A percentile compares a stretch with the other conserved stretches of the same genome.
These are phyloP conservation scores for Mola mola DNA, from an alignment of 2,113 vertebrate species.

Conservation along the genomic window DNA sequence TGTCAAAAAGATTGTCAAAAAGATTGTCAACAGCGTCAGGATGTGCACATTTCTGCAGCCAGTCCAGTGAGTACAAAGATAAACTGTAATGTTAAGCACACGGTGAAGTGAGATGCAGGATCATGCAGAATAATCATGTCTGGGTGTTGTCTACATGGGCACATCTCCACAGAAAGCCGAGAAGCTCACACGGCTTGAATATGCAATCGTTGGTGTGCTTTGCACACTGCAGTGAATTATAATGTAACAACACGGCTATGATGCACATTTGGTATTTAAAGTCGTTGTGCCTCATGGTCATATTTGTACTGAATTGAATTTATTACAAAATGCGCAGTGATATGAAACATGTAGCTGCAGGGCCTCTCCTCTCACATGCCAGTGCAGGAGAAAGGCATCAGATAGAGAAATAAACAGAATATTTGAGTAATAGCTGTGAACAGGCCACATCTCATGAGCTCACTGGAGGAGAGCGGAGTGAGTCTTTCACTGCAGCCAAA, in stretches of 20 bases:
- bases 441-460: slow-evolving; percentile 49
- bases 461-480: slow-evolving; percentile 54
- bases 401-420: slow-evolving; percentile 75
- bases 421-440: slow-evolving; percentile 66
- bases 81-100: slow-evolving; percentile 41
- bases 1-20: not conserved
- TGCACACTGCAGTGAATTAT: slow-evolving; percentile 36
- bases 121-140: slow-evolving; percentile 69
- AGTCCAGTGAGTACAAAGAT: slow-evolving; percentile 31
- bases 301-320: slow-evolving; percentile 80
- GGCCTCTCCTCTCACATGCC: slow-evolving; percentile 68
- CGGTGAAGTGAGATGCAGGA: slow-evolving; percentile 30
- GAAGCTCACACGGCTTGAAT: slow-evolving; percentile 44
- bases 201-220: slow-evolving; percentile 46
- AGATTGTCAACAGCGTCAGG: not conserved
- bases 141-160: slow-evolving; percentile 67
- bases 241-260: slow-evolving; percentile 62
- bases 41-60: slow-evolving; percentile 19
- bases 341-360: slow-evolving; percentile 83
- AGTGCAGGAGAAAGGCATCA: slow-evolving; percentile 70
- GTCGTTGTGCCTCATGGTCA: slow-evolving; percentile 79
- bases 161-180: slow-evolving; percentile 52
- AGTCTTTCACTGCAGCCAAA: slow-evolving; percentile 38
- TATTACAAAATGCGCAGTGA: slow-evolving; percentile 81
- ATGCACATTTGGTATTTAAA: slow-evolving; percentile 81